Evolutionary conservation across 2,797 vertebrate species (phyloP).

Genomic region (Spondyliosoma cantharus): DNA sequence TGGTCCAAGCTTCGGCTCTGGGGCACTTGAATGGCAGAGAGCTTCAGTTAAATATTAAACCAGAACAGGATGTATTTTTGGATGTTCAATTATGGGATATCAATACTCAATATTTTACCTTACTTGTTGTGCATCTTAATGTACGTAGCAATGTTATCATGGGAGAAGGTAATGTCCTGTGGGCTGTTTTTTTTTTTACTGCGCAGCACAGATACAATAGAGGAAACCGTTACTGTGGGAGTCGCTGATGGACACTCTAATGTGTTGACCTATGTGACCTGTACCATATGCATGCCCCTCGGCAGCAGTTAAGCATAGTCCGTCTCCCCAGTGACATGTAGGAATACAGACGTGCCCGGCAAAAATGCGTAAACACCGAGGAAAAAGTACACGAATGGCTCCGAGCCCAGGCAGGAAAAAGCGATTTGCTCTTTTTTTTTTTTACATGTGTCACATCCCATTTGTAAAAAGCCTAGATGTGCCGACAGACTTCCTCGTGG

Average conservation of each 20-base stretch:
- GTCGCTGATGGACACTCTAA: constrained; percentile 43
- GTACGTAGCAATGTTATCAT: background rate
- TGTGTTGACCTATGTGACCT: constrained; percentile 58
- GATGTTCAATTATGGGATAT: background rate
- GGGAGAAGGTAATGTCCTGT: constrained; percentile 10
- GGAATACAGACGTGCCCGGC: constrained; percentile 12
- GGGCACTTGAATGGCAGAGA: background rate
- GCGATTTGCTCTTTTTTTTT: constrained; percentile 47
- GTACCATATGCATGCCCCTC: constrained; percentile 34
- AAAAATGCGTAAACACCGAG: constrained; percentile 23
- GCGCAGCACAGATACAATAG: background rate
- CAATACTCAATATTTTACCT: background rate
- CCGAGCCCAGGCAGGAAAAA: constrained; percentile 40
- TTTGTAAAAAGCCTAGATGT: constrained; percentile 57
- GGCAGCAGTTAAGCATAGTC: constrained; percentile 31
- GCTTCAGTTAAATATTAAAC: constrained; percentile 6
- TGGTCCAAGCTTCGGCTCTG: background rate
- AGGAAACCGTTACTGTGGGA: background rate
- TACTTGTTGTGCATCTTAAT: background rate
- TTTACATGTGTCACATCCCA: constrained; percentile 55
- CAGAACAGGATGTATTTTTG: background rate
- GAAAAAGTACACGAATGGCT: constrained; percentile 26
- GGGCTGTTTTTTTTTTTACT: constrained; percentile 12
- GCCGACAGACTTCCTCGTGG: constrained; percentile 71
- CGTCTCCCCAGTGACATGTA: constrained; percentile 20